Percentiles rank a stretch among this genome's conserved stretches.
These are phyloP conservation scores for Sinopyrophorus schimmeli DNA, from an alignment of 2,888 invertebrate species.

Conservation along the genomic window DNA sequence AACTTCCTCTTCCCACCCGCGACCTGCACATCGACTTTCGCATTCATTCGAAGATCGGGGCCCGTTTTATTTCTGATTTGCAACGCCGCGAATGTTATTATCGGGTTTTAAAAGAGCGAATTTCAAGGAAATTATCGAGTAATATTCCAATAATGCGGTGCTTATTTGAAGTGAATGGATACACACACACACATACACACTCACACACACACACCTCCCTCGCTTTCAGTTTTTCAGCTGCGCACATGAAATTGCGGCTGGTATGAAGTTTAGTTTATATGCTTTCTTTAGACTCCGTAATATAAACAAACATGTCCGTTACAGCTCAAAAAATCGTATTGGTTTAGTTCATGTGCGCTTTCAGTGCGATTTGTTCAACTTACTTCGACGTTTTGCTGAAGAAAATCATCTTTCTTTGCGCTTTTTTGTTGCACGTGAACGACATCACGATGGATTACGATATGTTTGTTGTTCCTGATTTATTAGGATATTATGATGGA, in stretches of 20 bases:
- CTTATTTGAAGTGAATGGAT: too few relatives aligned
- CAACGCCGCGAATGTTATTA: too few relatives aligned
- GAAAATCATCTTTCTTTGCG: not conserved
- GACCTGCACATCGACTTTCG: constrained; percentile 16
- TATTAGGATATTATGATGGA: constrained; percentile 65
- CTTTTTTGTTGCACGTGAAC: constrained; percentile 8
- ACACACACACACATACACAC: too few relatives aligned
- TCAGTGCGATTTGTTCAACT: constrained; percentile 1
- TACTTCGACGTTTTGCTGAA: constrained; percentile 3
- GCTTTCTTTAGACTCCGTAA: constrained; percentile 52
- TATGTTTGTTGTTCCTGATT: constrained; percentile 65
- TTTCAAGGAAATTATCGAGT: too few relatives aligned
- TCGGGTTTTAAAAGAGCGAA: too few relatives aligned
- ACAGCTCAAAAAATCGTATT: constrained; percentile 45
- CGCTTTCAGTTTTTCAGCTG: constrained; percentile 30
- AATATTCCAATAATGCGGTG: too few relatives aligned
- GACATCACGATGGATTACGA: constrained; percentile 69
- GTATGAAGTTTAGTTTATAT: constrained; percentile 47
- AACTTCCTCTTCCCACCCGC: constrained; percentile 29
- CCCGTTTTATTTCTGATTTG: too few relatives aligned
- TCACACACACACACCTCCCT: too few relatives aligned
- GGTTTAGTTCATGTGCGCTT: constrained; percentile 47
- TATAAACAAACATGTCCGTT: constrained; percentile 54
- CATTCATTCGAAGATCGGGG: too few relatives aligned
- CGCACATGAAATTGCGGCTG: constrained; percentile 40